A percentile compares a stretch with the other conserved stretches of the same genome.
Evolutionary conservation across 2,888 invertebrate species (phyloP).

Genomic region (Erpobdella octoculata): DNA sequence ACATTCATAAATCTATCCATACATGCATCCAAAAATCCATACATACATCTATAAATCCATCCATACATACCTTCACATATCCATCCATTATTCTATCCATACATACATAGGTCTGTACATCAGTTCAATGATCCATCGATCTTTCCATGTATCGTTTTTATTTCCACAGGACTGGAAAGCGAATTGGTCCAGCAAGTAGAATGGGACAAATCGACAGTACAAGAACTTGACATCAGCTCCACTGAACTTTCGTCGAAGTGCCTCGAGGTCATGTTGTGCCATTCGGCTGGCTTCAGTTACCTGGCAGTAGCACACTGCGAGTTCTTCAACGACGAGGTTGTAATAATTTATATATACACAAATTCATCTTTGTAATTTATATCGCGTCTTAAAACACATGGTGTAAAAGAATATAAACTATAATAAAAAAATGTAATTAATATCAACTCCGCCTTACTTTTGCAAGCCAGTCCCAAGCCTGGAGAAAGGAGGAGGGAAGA

Average conservation of each 20-base stretch:
- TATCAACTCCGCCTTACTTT: too few relatives aligned
- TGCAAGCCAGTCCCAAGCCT: too few relatives aligned
- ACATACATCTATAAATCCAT: background rate
- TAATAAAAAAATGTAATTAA: too few relatives aligned
- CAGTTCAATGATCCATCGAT: background rate
- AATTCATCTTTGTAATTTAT: background rate
- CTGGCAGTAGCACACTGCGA: slow-evolving; percentile 92
- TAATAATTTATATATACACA: background rate
- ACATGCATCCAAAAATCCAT: background rate
- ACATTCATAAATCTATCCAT: background rate
- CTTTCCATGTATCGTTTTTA: background rate
- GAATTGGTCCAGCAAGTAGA: slow-evolving; percentile 89
- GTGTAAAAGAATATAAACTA: too few relatives aligned
- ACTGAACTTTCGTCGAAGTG: slow-evolving; percentile 91
- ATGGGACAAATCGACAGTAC: slow-evolving; percentile 88
- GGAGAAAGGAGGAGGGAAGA: too few relatives aligned
- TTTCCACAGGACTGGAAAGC: slow-evolving; percentile 71
- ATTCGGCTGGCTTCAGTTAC: slow-evolving; percentile 70
- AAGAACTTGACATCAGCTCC: slow-evolving; percentile 91
- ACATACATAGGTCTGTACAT: background rate
- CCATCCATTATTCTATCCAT: slow-evolving; percentile 48
- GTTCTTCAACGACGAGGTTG: slow-evolving; percentile 83
- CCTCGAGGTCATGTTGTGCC: slow-evolving; percentile 78
- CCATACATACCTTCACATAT: too few relatives aligned
- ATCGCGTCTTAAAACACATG: too few relatives aligned